Percentiles rank a stretch among this genome's conserved stretches.
Conservation (phyloP, 2,888 invertebrate species). For the Rotaria socialis region DNA sequence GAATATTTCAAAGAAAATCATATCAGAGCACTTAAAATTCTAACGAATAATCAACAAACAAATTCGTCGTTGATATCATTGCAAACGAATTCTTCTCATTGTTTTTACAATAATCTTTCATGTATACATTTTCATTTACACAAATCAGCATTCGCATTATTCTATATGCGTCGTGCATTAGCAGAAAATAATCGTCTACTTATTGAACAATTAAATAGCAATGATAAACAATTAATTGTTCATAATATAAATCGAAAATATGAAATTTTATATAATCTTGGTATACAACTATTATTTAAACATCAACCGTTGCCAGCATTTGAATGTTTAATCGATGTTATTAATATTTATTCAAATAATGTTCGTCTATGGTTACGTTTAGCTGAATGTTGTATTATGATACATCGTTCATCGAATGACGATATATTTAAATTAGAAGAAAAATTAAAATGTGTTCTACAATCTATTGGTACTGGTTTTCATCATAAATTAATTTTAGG, state of each 20-base stretch:
- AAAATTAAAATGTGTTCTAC: slow-evolving; percentile 66
- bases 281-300: slow-evolving; percentile 69
- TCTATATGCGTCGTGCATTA: slow-evolving; percentile 14
- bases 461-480: slow-evolving; percentile 65
- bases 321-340: slow-evolving; percentile 79
- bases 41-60: neutral
- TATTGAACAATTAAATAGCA: slow-evolving; percentile 10
- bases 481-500: slow-evolving; percentile 50
- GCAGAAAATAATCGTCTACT: slow-evolving; percentile 16
- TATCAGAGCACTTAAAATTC: slow-evolving; percentile 65
- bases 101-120: slow-evolving; percentile 75
- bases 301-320: slow-evolving; percentile 79
- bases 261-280: slow-evolving; percentile 74
- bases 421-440: slow-evolving; percentile 66
- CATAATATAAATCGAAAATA: slow-evolving; percentile 65
- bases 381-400: slow-evolving; percentile 71
- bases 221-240: slow-evolving; percentile 34
- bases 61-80: neutral
- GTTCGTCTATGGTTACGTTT: slow-evolving; percentile 83
- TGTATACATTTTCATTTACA: slow-evolving; percentile 73
- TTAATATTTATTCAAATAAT: slow-evolving; percentile 78
- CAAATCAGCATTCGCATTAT: slow-evolving; percentile 63
- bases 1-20: slow-evolving; percentile 68
- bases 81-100: neutral
- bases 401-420: slow-evolving; percentile 62